phyloP scores from a whole-genome alignment of 2,797 vertebrate species.

The Triplophysa bombifrons region DNA sequence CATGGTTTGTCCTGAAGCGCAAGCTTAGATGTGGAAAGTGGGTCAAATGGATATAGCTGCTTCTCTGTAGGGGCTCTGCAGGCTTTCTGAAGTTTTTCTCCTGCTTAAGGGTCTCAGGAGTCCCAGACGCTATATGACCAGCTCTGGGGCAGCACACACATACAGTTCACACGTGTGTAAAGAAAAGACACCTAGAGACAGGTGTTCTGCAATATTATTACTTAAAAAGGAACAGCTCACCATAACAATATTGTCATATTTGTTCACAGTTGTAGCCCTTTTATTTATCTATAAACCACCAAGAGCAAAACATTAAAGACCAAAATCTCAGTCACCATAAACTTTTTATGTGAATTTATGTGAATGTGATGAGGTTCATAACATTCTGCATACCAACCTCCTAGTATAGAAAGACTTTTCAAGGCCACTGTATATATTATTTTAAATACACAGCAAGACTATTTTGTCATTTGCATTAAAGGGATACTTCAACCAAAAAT shows the following conservation, averaged over 20 bases:
- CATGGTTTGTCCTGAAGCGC: slow-evolving; percentile 33
- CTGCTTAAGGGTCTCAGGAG: slow-evolving; percentile 23
- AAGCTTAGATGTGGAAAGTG: slow-evolving; percentile 48
- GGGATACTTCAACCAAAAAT: too few relatives aligned
- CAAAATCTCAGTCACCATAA: background rate
- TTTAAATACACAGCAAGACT: background rate
- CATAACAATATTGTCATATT: too few relatives aligned
- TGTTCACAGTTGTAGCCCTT: background rate
- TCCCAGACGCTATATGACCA: background rate
- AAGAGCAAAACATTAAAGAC: background rate
- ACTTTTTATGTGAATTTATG: too few relatives aligned
- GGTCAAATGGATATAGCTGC: slow-evolving; percentile 56
- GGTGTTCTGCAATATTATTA: background rate
- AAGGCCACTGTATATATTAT: background rate
- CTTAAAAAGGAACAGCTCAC: too few relatives aligned
- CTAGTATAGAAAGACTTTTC: too few relatives aligned
- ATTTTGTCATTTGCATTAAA: background rate
- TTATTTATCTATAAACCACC: background rate
- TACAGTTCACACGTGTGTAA: background rate
- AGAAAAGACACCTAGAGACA: background rate
- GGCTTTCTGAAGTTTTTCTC: slow-evolving; percentile 36
- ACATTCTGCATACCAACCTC: too few relatives aligned
- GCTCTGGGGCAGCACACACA: slow-evolving; percentile 15
- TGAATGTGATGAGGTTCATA: too few relatives aligned
- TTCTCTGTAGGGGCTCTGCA: slow-evolving; percentile 48